phyloP scores from a whole-genome alignment of 1,140 invertebrate species.

The Achatina immaculata region DNA sequence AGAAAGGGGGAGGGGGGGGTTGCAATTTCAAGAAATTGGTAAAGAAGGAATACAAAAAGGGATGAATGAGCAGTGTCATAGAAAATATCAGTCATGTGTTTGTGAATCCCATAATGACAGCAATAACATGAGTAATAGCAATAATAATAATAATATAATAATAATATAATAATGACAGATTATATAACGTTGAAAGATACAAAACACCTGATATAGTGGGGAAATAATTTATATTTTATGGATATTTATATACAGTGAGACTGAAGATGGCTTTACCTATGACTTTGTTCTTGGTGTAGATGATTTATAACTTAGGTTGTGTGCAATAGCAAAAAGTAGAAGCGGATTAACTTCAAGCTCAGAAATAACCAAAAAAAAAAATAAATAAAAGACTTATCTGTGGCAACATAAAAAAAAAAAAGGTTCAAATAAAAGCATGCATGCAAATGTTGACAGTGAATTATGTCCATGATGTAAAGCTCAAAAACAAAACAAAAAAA shows the following conservation, averaged over 20 bases:
- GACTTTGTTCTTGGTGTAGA: not conserved
- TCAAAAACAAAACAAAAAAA: too few relatives aligned
- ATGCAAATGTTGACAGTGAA: too few relatives aligned
- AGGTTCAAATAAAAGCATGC: not conserved
- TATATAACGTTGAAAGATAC: not conserved
- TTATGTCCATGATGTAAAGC: too few relatives aligned
- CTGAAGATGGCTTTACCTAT: not conserved
- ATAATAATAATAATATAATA: not conserved
- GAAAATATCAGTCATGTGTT: too few relatives aligned
- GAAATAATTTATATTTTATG: not conserved
- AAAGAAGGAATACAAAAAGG: too few relatives aligned
- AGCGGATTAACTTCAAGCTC: not conserved
- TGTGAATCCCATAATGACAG: too few relatives aligned
- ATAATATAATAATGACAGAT: not conserved
- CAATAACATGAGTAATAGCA: not conserved
- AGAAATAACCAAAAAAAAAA: not conserved
- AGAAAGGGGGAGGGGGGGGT: too few relatives aligned
- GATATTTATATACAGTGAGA: slow-evolving; percentile 4
- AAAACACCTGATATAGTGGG: not conserved
- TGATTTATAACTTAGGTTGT: not conserved
- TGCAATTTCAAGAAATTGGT: too few relatives aligned
- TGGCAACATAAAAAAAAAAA: not conserved
- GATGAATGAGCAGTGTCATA: too few relatives aligned
- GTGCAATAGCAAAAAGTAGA: not conserved
- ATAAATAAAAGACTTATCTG: not conserved